Base-by-base conservation (phyloP, 2,113 vertebrate species). In the Coryphaenoides rupestris region DNA sequence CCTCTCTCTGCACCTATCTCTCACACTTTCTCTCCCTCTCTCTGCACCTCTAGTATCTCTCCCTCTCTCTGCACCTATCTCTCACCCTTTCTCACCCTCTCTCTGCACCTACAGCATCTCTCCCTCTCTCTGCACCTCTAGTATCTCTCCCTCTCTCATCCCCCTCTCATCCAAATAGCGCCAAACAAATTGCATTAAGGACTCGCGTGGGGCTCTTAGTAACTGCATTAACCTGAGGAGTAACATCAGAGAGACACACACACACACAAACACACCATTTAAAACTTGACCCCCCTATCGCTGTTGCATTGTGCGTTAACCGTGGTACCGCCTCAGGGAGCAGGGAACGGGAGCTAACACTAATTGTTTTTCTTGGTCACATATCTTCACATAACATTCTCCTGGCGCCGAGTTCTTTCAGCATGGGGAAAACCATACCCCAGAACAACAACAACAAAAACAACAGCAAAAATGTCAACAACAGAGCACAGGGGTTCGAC, bases 261-360 rank as follows among this genome's bases (percentile, higher is more conserved):
- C 53, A 83, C 79, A 60, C 62, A 56, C 53, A 83, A n/a, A 60
- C 62, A 56, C 53, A 83, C 79, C 75, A 80, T 81, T 85, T 77
- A 81, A 81, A 80, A 78, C 15, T 47, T 58, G 61, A 55, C 74
- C 78, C 68, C 66, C 83, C 73, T 74, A 61, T 21, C n/a, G 46
- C 69, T 47, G 70, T 33, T 73, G 71, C 65, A 77, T 68, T 83
- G 69, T 73, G 76, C n/a, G n/a, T n/a, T n/a, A n/a, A n/a, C n/a
- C n/a, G n/a, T n/a, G 82, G 72, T 78, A 77, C 78, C 66, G 82
- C 82, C 86, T 72, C 4, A 19, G 71, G 86, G 82, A 81, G 67
- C 71, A 74, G 76, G 79, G 83, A 77, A 86, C 84, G 62, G 70
- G 70, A 74, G 62, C 78, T 74, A 69, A 59, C 72, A 76, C 79